Conservation (phyloP, 2,113 vertebrate species). For the Hirundichthys speculiger region DNA sequence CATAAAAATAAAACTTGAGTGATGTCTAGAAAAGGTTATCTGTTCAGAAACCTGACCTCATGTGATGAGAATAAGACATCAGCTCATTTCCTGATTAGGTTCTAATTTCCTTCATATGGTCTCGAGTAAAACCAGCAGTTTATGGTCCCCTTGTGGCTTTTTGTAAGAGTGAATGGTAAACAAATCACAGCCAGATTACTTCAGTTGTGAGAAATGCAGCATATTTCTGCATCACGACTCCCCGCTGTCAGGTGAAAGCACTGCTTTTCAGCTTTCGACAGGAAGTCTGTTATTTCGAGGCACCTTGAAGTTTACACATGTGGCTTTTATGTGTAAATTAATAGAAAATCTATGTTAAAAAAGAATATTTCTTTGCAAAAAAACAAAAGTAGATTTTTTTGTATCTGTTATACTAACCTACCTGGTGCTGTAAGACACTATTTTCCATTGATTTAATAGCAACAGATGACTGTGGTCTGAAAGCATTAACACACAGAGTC, state of each 20-base stretch:
- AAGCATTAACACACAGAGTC: neutral
- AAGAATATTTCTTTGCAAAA: too few relatives aligned
- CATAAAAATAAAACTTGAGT: neutral
- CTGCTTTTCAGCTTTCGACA: too few relatives aligned
- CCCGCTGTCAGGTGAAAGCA: too few relatives aligned
- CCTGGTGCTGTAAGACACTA: neutral
- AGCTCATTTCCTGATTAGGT: constrained; percentile 28
- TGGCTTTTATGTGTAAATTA: too few relatives aligned
- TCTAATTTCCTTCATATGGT: constrained; percentile 22
- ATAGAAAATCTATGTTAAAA: too few relatives aligned
- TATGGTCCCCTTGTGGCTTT: constrained; percentile 17
- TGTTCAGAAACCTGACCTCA: neutral
- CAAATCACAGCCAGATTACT: neutral
- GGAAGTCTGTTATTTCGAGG: too few relatives aligned
- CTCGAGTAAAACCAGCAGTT: constrained; percentile 6
- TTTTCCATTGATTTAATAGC: neutral
- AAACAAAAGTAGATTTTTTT: too few relatives aligned
- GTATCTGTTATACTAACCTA: too few relatives aligned
- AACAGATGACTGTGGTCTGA: neutral
- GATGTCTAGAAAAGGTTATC: neutral
- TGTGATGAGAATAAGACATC: constrained; percentile 5
- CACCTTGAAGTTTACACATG: too few relatives aligned
- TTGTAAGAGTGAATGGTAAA: constrained; percentile 2
- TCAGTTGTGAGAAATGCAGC: neutral
- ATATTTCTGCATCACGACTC: too few relatives aligned